phyloP scores from a whole-genome alignment of 2,113 vertebrate species.

The Lophura nycthemera region DNA sequence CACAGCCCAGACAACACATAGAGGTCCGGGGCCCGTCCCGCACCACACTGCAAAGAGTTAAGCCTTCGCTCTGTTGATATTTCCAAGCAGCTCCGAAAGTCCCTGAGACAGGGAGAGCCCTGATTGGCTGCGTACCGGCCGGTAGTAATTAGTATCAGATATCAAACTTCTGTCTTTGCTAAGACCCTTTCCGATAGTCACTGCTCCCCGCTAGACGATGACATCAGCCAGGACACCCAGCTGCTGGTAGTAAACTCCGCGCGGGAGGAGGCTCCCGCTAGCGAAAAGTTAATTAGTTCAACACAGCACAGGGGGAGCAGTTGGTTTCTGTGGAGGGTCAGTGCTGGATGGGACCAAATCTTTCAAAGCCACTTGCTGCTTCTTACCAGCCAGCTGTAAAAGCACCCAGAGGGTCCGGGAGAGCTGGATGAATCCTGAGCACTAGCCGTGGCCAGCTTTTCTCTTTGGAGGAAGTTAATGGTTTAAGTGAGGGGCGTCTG shows the following conservation, averaged over 20 bases:
- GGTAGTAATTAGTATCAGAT: constrained; percentile 84
- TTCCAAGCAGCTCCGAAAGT: constrained; percentile 37
- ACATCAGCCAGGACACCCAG: constrained; percentile 82
- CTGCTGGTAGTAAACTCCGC: constrained; percentile 71
- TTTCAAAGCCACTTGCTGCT: constrained; percentile 69
- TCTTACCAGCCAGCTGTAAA: constrained; percentile 47
- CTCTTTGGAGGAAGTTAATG: constrained; percentile 77
- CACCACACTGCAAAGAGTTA: constrained; percentile 72
- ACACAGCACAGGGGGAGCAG: constrained; percentile 81
- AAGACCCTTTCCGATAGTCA: constrained; percentile 77
- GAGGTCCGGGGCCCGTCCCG: background rate
- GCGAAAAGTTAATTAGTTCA: constrained; percentile 79
- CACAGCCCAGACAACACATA: background rate
- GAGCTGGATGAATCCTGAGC: constrained; percentile 73
- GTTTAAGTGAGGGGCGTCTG: constrained; percentile 76
- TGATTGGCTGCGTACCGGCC: constrained; percentile 80
- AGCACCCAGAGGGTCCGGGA: constrained; percentile 52
- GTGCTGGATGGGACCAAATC: constrained; percentile 87
- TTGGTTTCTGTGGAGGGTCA: constrained; percentile 81
- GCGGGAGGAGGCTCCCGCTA: constrained; percentile 81
- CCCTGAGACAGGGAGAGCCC: constrained; percentile 35
- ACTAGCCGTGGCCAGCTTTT: constrained; percentile 48
- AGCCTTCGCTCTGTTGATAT: constrained; percentile 34
- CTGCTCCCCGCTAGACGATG: constrained; percentile 76
- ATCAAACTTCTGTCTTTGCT: constrained; percentile 80